Evolutionary conservation across 2,888 invertebrate species (phyloP).

Genomic region (Folsomia manolachei): DNA sequence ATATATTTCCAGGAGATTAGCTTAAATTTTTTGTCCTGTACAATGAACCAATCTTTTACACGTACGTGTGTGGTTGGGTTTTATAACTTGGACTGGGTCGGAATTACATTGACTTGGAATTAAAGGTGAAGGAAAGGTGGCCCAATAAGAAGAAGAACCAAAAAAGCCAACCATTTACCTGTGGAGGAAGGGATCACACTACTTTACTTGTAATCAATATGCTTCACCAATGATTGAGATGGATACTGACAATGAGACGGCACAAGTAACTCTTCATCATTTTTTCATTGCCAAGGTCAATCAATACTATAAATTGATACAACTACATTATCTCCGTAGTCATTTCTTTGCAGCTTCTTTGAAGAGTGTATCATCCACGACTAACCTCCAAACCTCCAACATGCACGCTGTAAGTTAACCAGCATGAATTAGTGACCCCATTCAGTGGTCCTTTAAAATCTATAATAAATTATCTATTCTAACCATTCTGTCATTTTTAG

Average conservation of each 20-base stretch:
- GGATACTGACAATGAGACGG: constrained; percentile 1
- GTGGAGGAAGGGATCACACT: background rate
- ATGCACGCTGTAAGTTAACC: constrained; percentile 36
- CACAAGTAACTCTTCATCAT: constrained; percentile 3
- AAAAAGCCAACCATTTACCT: background rate
- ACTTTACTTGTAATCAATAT: background rate
- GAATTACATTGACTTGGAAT: background rate
- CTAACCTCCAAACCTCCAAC: constrained; percentile 14
- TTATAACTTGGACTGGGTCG: background rate
- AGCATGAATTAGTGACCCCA: background rate
- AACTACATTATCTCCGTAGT: constrained; percentile 24
- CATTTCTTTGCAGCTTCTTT: constrained; percentile 30
- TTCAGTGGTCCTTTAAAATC: background rate
- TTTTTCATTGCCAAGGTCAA: constrained; percentile 27
- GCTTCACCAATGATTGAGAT: background rate
- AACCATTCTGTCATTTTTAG: constrained; percentile 24
- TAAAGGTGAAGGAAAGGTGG: background rate
- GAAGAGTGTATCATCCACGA: constrained; percentile 25
- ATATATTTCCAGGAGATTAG: background rate
- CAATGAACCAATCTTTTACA: background rate
- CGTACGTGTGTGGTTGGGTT: background rate
- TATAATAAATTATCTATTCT: background rate
- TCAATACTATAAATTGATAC: constrained; percentile 36
- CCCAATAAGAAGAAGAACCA: background rate
- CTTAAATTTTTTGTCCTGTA: too few species aligned